These are phyloP conservation scores for Notolabrus celidotus DNA, from an alignment of 2,797 vertebrate genomes.

Conservation along the genomic window DNA sequence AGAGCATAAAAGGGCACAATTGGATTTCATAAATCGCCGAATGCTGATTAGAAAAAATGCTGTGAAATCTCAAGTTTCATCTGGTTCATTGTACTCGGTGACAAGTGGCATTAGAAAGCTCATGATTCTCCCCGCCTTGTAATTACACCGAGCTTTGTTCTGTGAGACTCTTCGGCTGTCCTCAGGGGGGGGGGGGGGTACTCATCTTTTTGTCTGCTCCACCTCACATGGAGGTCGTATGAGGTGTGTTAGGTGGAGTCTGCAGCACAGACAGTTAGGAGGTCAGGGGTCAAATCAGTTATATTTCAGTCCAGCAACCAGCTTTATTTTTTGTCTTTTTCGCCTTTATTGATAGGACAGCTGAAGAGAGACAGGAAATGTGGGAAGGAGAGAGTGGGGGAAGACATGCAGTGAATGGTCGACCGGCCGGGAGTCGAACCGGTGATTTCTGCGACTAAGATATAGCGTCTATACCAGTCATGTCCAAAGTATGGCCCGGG, in stretches of 20 bases:
- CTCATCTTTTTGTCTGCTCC: conserved; percentile 29
- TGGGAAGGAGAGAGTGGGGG: too few relatives aligned
- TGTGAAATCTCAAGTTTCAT: conserved; percentile 46
- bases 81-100: conserved; percentile 19
- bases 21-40: conserved; percentile 39
- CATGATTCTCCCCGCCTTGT: conserved; percentile 32
- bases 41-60: conserved; percentile 30
- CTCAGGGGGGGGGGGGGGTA: conserved; percentile 20
- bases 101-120: conserved; percentile 34
- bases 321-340: neutral
- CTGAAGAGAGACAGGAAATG: too few relatives aligned
- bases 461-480: too few relatives aligned
- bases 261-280: conserved; percentile 7
- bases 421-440: too few relatives aligned
- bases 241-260: conserved; percentile 16
- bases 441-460: too few relatives aligned
- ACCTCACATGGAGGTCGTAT: conserved; percentile 22
- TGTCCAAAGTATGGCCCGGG: too few relatives aligned
- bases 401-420: too few relatives aligned
- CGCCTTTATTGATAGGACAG: too few relatives aligned
- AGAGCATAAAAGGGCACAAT: conserved; percentile 34
- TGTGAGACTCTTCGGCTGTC: conserved; percentile 21
- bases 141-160: conserved; percentile 22
- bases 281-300: conserved; percentile 19
- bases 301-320: neutral